These are phyloP conservation scores for Alligator mississippiensis DNA, from an alignment of 2,113 vertebrate species.

Conservation along the genomic window DNA sequence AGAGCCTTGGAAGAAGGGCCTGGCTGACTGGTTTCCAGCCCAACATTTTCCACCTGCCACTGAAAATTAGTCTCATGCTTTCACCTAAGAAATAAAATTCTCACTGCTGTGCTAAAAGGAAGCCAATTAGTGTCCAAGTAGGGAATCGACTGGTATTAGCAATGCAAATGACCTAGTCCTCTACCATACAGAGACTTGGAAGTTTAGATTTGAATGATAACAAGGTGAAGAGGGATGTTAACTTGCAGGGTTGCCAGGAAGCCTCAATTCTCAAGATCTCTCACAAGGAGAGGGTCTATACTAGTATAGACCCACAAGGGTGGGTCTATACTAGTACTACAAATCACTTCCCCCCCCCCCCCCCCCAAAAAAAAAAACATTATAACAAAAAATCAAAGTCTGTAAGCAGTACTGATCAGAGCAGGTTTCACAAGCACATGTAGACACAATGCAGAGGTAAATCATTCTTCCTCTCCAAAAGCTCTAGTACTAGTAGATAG, in stretches of 20 bases:
- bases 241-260: slow-evolving; percentile 7
- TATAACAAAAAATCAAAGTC: no score
- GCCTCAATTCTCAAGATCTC: background rate
- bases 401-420: background rate
- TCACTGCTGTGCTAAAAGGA: accelerated
- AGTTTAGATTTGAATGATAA: slow-evolving; percentile 19
- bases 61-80: background rate
- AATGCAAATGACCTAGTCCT: background rate
- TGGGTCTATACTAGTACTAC: slow-evolving; percentile 31
- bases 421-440: background rate
- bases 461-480: background rate
- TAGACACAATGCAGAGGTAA: background rate
- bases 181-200: slow-evolving; percentile 2
- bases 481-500: background rate
- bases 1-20: no score
- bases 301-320: background rate
- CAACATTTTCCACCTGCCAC: background rate
- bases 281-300: background rate
- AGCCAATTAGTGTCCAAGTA: background rate
- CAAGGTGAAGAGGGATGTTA: background rate
- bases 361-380: no score
- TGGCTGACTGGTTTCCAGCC: accelerated
- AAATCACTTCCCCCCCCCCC: no score
- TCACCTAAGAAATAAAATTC: background rate
- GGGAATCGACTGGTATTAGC: background rate